phyloP scores from a whole-genome alignment of 2,888 invertebrate species.

The Eupelmus urozonus region DNA sequence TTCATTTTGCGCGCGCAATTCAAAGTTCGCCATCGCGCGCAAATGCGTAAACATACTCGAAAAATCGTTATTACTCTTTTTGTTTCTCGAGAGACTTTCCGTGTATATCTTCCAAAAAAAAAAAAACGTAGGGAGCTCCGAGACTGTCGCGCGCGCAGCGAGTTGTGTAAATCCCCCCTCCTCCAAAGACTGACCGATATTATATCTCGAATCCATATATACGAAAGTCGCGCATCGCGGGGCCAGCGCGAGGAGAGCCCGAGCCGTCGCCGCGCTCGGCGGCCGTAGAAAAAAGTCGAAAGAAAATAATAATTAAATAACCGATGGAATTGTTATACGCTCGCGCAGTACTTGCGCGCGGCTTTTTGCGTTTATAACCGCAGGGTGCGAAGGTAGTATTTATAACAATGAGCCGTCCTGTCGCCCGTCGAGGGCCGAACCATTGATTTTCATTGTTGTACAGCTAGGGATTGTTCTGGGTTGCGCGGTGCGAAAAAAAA shows the following conservation, averaged over 20 bases:
- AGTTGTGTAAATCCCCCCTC: slow-evolving; percentile 28
- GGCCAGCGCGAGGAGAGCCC: no score
- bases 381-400: slow-evolving; percentile 11
- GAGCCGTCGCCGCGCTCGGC: no score
- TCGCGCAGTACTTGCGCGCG: slow-evolving; percentile 20
- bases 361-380: slow-evolving; percentile 8
- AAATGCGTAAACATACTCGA: no score
- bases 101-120: slow-evolving; percentile 36
- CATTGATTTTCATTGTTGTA: neutral
- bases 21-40: no score
- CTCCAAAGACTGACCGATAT: slow-evolving; percentile 51
- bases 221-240: slow-evolving; percentile 41
- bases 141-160: slow-evolving; percentile 20
- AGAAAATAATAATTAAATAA: slow-evolving; percentile 30
- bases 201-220: slow-evolving; percentile 13
- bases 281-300: slow-evolving; percentile 37
- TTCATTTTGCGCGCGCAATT: no score
- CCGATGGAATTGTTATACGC: slow-evolving; percentile 45
- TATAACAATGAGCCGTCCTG: neutral
- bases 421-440: no score
- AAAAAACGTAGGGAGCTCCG: neutral
- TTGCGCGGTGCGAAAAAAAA: no score
- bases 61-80: no score
- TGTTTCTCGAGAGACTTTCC: slow-evolving; percentile 13
- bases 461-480: no score